phyloP scores from a whole-genome alignment of 2,888 invertebrate species.

The Dorcus hopei region DNA sequence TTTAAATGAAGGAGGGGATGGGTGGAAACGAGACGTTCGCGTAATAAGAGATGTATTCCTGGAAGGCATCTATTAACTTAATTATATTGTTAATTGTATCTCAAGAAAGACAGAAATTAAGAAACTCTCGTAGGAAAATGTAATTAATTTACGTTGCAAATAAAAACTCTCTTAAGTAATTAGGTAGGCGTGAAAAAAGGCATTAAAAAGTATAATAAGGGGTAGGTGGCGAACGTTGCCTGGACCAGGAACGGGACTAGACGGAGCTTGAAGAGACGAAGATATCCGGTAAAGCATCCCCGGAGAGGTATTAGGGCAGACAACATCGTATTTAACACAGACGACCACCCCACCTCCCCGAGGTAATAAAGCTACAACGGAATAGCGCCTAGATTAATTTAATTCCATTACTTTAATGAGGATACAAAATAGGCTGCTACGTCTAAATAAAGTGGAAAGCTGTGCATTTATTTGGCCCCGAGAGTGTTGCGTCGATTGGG shows the following conservation, averaged over 20 bases:
- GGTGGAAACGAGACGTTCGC: background rate
- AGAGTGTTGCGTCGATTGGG: conserved; percentile 25
- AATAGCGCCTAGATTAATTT: conserved; percentile 52
- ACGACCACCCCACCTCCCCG: conserved; percentile 34
- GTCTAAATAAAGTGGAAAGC: conserved; percentile 37
- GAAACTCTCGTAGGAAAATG: conserved; percentile 36
- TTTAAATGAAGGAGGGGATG: background rate
- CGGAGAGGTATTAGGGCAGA: conserved; percentile 46
- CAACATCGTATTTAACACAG: conserved; percentile 45
- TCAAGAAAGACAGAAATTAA: conserved; percentile 18
- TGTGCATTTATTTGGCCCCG: conserved; percentile 25
- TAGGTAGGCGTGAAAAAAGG: conserved; percentile 35
- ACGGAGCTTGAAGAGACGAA: conserved; percentile 28
- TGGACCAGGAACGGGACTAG: conserved; percentile 9
- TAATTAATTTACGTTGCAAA: conserved; percentile 40
- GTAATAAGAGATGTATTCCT: background rate
- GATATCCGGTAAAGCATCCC: conserved; percentile 42
- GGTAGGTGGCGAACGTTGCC: conserved; percentile 5
- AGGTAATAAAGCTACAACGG: conserved; percentile 44
- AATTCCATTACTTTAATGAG: conserved; percentile 58
- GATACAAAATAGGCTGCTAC: conserved; percentile 50
- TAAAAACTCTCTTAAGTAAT: conserved; percentile 38
- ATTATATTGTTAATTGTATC: conserved; percentile 13
- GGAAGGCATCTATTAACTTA: conserved; percentile 15
- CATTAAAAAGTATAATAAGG: conserved; percentile 9